Conservation (phyloP, 2,888 invertebrate genomes). For the Physocephala rufipes region DNA sequence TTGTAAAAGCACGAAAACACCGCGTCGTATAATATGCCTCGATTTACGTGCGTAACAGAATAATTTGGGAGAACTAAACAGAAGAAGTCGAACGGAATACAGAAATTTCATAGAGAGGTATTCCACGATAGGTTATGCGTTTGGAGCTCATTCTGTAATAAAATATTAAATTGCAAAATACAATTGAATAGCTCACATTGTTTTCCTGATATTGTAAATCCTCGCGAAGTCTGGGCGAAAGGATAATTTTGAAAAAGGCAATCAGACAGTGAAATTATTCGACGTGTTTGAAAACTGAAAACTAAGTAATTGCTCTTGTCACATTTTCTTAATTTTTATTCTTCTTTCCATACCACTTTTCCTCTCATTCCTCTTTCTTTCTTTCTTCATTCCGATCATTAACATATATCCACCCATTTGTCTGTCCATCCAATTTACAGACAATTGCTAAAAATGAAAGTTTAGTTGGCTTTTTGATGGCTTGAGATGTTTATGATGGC, state of each 20-base stretch:
- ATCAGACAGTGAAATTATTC: neutral
- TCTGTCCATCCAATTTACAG: neutral
- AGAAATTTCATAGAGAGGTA: too few relatives aligned
- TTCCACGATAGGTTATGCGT: too few relatives aligned
- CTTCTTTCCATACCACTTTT: neutral
- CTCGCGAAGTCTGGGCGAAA: neutral
- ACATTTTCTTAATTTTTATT: too few relatives aligned
- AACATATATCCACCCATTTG: neutral
- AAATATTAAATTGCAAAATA: constrained; percentile 30
- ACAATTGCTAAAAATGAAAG: neutral
- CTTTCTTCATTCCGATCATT: neutral
- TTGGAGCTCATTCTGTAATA: too few relatives aligned
- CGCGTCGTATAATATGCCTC: too few relatives aligned
- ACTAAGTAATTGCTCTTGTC: too few relatives aligned
- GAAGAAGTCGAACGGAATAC: neutral
- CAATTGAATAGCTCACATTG: constrained; percentile 25
- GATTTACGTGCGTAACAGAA: too few relatives aligned
- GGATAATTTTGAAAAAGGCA: neutral
- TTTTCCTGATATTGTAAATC: neutral
- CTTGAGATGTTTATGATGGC: neutral
- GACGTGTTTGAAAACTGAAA: too few relatives aligned
- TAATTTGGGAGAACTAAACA: too few relatives aligned
- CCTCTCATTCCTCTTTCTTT: neutral
- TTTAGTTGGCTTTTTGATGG: neutral
- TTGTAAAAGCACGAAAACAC: too few relatives aligned